Percentiles rank a stretch among this genome's conserved stretches.
Evolutionary conservation across 2,888 invertebrate genomes (phyloP).

Genomic region (Drosophila algonquin): DNA sequence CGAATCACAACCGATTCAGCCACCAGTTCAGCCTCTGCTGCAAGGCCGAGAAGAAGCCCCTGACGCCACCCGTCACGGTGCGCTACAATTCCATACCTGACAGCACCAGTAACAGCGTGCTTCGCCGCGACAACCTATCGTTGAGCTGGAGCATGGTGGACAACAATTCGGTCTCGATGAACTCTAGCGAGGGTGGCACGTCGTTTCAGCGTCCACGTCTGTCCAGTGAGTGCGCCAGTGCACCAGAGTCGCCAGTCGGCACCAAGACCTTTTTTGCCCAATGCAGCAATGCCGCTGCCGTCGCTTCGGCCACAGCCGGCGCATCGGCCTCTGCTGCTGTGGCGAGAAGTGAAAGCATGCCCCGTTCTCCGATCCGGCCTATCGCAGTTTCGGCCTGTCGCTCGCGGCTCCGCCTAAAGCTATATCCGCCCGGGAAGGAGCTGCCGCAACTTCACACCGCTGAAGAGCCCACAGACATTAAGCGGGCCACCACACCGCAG

Average conservation of each 20-base stretch:
- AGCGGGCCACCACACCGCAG: slow-evolving; percentile 80
- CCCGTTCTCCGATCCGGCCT: slow-evolving; percentile 78
- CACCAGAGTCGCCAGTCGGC: slow-evolving; percentile 83
- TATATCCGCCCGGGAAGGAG: slow-evolving; percentile 82
- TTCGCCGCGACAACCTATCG: slow-evolving; percentile 78
- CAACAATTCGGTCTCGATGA: slow-evolving; percentile 70
- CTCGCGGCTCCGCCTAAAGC: slow-evolving; percentile 82
- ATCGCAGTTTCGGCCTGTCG: slow-evolving; percentile 84
- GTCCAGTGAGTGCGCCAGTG: slow-evolving; percentile 81
- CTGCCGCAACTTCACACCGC: slow-evolving; percentile 55
- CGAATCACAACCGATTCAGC: slow-evolving; percentile 83
- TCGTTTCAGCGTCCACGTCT: slow-evolving; percentile 57
- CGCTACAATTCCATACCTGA: slow-evolving; percentile 83
- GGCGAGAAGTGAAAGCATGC: slow-evolving; percentile 72
- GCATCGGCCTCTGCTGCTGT: slow-evolving; percentile 70
- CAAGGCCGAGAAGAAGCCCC: slow-evolving; percentile 81
- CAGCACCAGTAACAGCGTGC: slow-evolving; percentile 47
- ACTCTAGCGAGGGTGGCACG: slow-evolving; percentile 66
- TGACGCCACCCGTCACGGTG: slow-evolving; percentile 83
- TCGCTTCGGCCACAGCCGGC: slow-evolving; percentile 63
- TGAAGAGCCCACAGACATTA: slow-evolving; percentile 62
- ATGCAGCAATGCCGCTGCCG: slow-evolving; percentile 34
- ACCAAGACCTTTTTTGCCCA: slow-evolving; percentile 74
- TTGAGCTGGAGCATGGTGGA: slow-evolving; percentile 77
- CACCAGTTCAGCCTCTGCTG: slow-evolving; percentile 84